Evolutionary conservation across 2,113 vertebrate genomes (phyloP).

Genomic region (Onychostruthus taczanowskii): DNA sequence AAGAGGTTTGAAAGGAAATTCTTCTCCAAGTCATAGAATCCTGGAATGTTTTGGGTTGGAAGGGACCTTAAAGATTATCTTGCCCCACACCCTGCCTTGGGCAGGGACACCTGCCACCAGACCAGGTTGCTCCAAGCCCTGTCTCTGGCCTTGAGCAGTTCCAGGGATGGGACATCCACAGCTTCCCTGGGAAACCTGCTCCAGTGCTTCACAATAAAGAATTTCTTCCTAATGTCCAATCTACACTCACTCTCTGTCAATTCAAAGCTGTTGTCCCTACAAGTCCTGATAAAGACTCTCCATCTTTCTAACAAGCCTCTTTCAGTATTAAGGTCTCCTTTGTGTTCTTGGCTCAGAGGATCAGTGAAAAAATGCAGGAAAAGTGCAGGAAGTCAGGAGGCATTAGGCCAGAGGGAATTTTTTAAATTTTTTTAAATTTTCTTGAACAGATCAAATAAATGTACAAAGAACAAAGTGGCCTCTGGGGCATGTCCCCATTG

Average conservation of each 20-base stretch:
- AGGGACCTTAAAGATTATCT: not conserved
- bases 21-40: not conserved
- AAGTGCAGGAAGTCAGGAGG: not conserved
- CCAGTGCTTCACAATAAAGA: not conserved
- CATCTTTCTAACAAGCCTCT: not conserved
- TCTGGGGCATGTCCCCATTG: fast-evolving
- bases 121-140: not conserved
- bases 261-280: not conserved
- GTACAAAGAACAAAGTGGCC: not conserved
- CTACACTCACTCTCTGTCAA: not conserved
- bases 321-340: not conserved
- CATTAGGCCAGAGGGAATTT: too few relatives aligned
- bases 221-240: not conserved
- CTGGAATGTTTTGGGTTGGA: not conserved
- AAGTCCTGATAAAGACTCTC: not conserved
- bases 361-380: not conserved
- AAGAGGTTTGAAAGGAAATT: not conserved
- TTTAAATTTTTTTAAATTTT: not conserved
- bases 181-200: not conserved
- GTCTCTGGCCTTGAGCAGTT: not conserved
- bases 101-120: not conserved
- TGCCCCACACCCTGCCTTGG: fast-evolving
- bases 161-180: not conserved
- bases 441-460: not conserved
- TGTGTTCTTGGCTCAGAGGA: not conserved